Base-by-base conservation (phyloP, 2,888 invertebrate genomes). In the Chymomyza procnemis region DNA sequence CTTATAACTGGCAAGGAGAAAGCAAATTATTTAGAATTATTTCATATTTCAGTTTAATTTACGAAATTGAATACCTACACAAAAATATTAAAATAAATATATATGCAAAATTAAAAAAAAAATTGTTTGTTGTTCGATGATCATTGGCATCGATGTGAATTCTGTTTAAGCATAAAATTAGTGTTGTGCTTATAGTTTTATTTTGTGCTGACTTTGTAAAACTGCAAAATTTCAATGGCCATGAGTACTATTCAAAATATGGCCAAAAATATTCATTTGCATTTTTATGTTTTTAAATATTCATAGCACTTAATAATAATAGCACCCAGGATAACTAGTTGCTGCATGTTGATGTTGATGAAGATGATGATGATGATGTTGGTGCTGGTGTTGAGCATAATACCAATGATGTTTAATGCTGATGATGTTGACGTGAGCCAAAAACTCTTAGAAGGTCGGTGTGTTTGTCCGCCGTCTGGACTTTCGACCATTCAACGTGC, bases 301-400 rank as follows among this genome's bases (percentile, higher is more conserved):
- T 50, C 50, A 50, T 50, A 50, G 50, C 50, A 50, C 50, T 50
- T 50, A 50, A 50, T 50, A 50, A 50, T 50, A 50, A 50, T 19
- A 18, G 18, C 50, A n/a, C 50, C 18, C n/a, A 12, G 54, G 21
- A 54, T 21, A 54, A 54, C 54, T 21, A 54, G 54, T 54, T 54
- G 54, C 16, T n/a, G 8, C 3, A 50, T 50, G 48, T 16, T 3
- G 18, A 48, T 16, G 48, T 8, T 6, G 9, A 9, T 34, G 34
- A 34, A 1, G 34, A 34, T 34, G 34, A 34, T 34, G 34, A 34
- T 34, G 34, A 1, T 9, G 34, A 16, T n/a, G 16, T 8, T 4
- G 3, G 30, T 30, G 30, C 3, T 30, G 30, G 6, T 30, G 30
- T 4, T 34, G 34, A 34, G 8, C 0, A 9, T 9, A 1, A 48